Evolutionary conservation across 1,140 invertebrate genomes (phyloP).

Genomic region (Tetragonula clypearis): DNA sequence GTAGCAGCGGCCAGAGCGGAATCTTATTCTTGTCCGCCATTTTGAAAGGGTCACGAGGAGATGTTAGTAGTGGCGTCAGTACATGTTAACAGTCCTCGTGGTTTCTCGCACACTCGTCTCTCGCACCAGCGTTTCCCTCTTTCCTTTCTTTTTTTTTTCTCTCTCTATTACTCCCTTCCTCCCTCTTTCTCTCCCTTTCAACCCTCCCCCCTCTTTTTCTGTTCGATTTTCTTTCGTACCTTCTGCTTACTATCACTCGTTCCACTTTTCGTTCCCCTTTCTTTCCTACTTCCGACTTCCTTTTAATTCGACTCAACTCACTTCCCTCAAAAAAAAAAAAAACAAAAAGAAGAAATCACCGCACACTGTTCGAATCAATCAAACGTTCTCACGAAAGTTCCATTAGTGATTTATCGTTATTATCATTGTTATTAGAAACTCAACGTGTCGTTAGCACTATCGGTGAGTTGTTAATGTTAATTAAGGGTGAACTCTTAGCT

Average conservation of each 20-base stretch:
- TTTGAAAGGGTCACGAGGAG: constrained; percentile 52
- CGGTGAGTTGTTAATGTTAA: too few relatives aligned
- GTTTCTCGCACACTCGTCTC: constrained; percentile 12
- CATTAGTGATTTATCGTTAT: too few relatives aligned
- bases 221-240: constrained; percentile 29
- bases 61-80: constrained; percentile 48
- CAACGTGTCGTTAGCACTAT: too few relatives aligned
- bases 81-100: constrained; percentile 55
- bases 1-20: constrained; percentile 76
- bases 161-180: not conserved
- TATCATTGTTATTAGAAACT: too few relatives aligned
- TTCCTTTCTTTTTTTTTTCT: not conserved
- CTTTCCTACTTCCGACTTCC: not conserved
- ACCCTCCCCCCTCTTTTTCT: not conserved
- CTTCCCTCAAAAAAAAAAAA: not conserved
- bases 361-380: not conserved
- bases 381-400: too few relatives aligned
- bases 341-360: not conserved
- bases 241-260: constrained; percentile 22
- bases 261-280: constrained; percentile 20
- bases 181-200: not conserved
- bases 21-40: constrained; percentile 81
- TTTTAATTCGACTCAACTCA: not conserved
- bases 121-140: constrained; percentile 3
- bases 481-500: too few relatives aligned